Percentiles rank a stretch among this genome's conserved stretches.
phyloP scores from a whole-genome alignment of 35 echinoderm and acorn worm genomes.

The Ophioderma brevispina region DNA sequence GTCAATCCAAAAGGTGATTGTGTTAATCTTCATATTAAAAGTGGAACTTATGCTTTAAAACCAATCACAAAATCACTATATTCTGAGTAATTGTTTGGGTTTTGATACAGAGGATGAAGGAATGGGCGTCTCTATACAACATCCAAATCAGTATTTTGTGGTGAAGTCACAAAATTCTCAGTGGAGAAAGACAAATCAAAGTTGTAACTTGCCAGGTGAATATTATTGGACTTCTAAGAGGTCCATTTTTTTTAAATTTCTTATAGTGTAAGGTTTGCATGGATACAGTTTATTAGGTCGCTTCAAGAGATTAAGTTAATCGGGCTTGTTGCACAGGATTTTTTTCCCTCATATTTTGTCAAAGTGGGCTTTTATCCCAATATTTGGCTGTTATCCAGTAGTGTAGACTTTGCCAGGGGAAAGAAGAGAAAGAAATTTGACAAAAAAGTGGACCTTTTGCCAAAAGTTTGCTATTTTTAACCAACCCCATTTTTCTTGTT shows the following conservation, averaged over 20 bases:
- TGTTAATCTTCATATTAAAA: neutral
- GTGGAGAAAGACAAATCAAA: constrained; percentile 53
- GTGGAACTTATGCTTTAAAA: neutral
- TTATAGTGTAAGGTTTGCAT: neutral
- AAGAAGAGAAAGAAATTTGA: no score
- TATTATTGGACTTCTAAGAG: neutral
- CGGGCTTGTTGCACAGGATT: no score
- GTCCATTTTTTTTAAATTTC: neutral
- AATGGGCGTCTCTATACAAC: constrained; percentile 62
- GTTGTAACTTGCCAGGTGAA: neutral
- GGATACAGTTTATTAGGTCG: neutral
- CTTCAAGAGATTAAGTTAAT: neutral
- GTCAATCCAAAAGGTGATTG: neutral
- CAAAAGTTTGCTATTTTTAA: no score
- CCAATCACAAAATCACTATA: neutral
- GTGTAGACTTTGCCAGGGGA: no score
- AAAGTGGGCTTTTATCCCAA: no score
- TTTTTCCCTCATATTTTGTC: no score
- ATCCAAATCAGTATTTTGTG: constrained; percentile 99
- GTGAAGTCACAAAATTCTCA: constrained; percentile 74
- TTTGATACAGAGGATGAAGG: neutral
- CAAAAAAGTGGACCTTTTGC: no score
- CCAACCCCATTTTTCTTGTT: no score
- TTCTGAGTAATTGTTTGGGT: no score
- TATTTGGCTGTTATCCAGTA: no score